These are phyloP conservation scores for Okapia johnstoni DNA, from an alignment of 2,113 vertebrate species.

Conservation along the genomic window DNA sequence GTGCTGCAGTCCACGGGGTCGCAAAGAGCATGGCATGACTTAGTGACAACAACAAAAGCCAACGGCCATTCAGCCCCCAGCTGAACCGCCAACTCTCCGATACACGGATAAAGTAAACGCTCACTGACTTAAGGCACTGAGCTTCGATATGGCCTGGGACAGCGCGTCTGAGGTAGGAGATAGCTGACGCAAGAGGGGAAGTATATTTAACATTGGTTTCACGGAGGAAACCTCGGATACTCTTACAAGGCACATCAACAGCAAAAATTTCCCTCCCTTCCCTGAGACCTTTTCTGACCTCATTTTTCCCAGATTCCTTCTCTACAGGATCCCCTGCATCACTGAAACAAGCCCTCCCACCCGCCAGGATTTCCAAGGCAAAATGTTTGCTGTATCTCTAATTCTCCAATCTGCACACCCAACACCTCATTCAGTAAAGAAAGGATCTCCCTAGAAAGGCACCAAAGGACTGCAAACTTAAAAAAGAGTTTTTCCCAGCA, in stretches of 20 bases:
- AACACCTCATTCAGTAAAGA: not conserved
- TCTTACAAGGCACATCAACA: too few relatives aligned
- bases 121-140: not conserved
- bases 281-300: not conserved
- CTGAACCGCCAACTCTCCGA: not conserved
- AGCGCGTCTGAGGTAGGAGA: not conserved
- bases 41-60: rapidly evolving
- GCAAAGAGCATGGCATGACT: rapidly evolving
- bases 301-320: not conserved
- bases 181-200: rapidly evolving
- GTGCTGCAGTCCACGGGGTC: not conserved
- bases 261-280: not conserved
- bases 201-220: not conserved
- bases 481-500: not conserved
- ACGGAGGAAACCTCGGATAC: too few relatives aligned
- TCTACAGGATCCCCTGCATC: not conserved
- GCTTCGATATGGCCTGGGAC: not conserved
- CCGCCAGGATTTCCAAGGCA: not conserved
- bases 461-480: not conserved
- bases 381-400: not conserved
- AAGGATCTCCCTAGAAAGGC: not conserved
- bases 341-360: not conserved
- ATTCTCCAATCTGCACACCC: not conserved
- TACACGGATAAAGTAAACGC: too few relatives aligned
- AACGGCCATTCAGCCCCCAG: not conserved